Evolutionary conservation across 2,888 invertebrate genomes (phyloP).

Genomic region (Acanthococcus lagerstroemiae): DNA sequence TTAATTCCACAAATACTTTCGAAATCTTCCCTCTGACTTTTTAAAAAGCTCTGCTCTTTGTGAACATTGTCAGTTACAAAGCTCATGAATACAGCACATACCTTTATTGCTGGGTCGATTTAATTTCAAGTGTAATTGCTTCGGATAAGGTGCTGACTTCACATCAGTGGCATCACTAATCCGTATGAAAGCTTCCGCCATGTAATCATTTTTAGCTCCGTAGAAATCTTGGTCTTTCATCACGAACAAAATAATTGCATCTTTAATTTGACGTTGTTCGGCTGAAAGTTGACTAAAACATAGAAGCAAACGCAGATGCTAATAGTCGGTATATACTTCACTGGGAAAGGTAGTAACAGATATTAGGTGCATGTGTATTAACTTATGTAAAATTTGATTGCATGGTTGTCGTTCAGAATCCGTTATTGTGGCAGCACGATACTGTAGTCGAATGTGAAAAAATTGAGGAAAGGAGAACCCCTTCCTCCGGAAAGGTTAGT

Average conservation of each 20-base stretch:
- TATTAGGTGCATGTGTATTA: too few relatives aligned
- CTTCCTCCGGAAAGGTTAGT: too few relatives aligned
- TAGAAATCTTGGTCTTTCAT: conserved; percentile 94
- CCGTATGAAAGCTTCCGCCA: conserved; percentile 84
- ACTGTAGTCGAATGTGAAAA: too few relatives aligned
- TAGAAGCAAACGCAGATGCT: too few relatives aligned
- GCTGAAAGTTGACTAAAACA: conserved; percentile 54
- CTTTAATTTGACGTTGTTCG: conserved; percentile 48
- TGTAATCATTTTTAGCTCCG: conserved; percentile 81
- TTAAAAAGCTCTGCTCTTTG: neutral
- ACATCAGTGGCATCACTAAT: conserved; percentile 58
- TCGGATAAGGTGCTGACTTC: conserved; percentile 47
- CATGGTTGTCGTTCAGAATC: too few relatives aligned
- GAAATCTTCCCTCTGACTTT: neutral
- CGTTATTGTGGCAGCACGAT: too few relatives aligned
- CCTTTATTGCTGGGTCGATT: conserved; percentile 57
- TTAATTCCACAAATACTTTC: neutral
- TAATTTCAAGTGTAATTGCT: conserved; percentile 61
- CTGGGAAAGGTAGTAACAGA: too few relatives aligned
- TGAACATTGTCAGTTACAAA: conserved; percentile 32
- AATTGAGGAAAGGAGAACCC: too few relatives aligned
- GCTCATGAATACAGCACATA: conserved; percentile 40
- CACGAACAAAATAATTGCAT: conserved; percentile 73
- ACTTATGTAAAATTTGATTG: neutral
- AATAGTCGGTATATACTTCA: too few relatives aligned